These are phyloP conservation scores for Polypterus bichir DNA, from an alignment of 2,113 vertebrate species.

Conservation along the genomic window DNA sequence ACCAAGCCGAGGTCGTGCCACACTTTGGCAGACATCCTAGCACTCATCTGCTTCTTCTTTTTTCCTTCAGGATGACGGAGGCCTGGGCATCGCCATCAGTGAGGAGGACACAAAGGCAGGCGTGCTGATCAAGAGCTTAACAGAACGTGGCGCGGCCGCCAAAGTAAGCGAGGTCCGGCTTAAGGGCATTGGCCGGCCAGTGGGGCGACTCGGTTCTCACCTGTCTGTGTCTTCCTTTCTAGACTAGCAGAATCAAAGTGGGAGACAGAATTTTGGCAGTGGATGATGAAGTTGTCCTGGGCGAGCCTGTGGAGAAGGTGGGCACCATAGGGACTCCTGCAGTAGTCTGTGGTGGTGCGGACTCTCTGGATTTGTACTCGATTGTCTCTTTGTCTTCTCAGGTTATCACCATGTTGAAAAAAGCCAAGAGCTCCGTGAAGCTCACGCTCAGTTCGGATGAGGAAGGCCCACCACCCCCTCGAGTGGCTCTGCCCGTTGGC, in stretches of 20 bases:
- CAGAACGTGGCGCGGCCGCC: slow-evolving; percentile 54
- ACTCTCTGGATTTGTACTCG: too few relatives aligned
- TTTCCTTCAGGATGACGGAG: slow-evolving; percentile 60
- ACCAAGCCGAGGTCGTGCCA: too few relatives aligned
- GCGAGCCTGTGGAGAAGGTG: slow-evolving; percentile 73
- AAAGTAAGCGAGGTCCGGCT: slow-evolving; percentile 39
- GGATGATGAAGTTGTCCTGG: slow-evolving; percentile 67
- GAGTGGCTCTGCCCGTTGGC: background rate
- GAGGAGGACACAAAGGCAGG: slow-evolving; percentile 60
- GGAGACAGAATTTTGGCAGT: slow-evolving; percentile 68
- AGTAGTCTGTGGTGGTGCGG: too few relatives aligned
- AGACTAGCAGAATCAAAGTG: slow-evolving; percentile 69
- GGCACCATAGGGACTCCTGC: too few relatives aligned
- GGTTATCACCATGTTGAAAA: slow-evolving; percentile 65
- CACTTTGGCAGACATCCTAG: too few relatives aligned
- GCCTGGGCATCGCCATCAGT: slow-evolving; percentile 63
- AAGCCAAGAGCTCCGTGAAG: slow-evolving; percentile 48
- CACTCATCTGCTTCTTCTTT: background rate
- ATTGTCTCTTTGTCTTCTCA: slow-evolving; percentile 24
- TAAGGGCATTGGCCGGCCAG: background rate
- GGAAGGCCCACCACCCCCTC: slow-evolving; percentile 18
- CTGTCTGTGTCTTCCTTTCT: background rate
- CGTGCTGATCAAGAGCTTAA: slow-evolving; percentile 59
- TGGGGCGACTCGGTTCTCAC: background rate
- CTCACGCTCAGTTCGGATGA: slow-evolving; percentile 53